Evolutionary conservation across 2,888 invertebrate species (phyloP).

Genomic region (Mythimna albipuncta): DNA sequence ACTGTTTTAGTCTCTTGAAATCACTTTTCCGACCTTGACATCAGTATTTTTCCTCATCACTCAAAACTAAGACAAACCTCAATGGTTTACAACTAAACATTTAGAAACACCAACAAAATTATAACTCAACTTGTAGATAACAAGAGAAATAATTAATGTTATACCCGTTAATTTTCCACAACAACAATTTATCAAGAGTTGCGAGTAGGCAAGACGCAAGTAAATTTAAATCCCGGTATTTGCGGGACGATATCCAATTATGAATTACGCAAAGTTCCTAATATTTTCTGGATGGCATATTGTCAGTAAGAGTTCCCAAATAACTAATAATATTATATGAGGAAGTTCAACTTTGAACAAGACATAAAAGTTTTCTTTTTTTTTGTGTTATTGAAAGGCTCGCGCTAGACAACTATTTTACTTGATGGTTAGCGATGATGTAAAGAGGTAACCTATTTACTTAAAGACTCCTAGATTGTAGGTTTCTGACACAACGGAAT

Average conservation of each 20-base stretch:
- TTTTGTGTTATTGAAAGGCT: too few relatives aligned
- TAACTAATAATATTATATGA: not conserved
- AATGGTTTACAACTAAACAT: slow-evolving; percentile 42
- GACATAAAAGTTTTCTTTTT: too few relatives aligned
- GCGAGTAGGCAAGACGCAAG: not conserved
- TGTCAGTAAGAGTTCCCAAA: not conserved
- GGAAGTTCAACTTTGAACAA: not conserved
- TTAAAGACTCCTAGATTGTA: too few relatives aligned
- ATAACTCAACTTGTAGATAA: slow-evolving; percentile 63
- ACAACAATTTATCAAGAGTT: slow-evolving; percentile 70
- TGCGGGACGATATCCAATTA: not conserved
- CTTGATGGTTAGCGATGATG: too few relatives aligned
- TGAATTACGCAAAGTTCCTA: not conserved
- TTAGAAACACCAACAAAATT: slow-evolving; percentile 56
- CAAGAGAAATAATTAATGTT: slow-evolving; percentile 77
- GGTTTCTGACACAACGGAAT: too few relatives aligned
- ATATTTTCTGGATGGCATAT: not conserved
- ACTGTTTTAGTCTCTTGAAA: too few relatives aligned
- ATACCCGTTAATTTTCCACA: slow-evolving; percentile 71
- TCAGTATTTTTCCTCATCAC: not conserved
- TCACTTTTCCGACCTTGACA: not conserved
- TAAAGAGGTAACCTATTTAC: too few relatives aligned
- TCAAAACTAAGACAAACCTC: slow-evolving; percentile 1
- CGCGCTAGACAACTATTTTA: too few relatives aligned
- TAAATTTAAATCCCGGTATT: not conserved